Evolutionary conservation across 30 jellyfish, hydroid and myxozoan genomes (phyloP), one percentile per base, ranked within the genome.

Genomic region (Aurelia sp.): DNA sequence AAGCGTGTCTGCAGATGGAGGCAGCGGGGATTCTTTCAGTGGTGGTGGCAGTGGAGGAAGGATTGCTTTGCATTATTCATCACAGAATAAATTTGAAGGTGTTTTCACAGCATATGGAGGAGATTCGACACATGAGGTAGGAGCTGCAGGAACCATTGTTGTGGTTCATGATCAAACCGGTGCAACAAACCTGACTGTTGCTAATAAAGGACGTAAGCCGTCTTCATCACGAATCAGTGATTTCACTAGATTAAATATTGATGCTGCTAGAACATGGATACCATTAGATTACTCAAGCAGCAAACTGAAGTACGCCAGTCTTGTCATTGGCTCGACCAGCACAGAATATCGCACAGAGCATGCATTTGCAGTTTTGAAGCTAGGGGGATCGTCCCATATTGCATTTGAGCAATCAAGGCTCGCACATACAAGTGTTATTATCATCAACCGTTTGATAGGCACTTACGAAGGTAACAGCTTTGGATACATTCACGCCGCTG

Each of bases 11-110:
- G 87, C 78, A 0, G 64, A 73, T 31, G 93, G 93, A 1, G 93
- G 93, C 61, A 65, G 76, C 51, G 93, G 93, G 11, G 93, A 74
- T 52, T 16, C 76, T 50, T 40, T 62, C 52, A 73, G 87, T 50
- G 93, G 93, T 2, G 93, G 88, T 72, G 93, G 87, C 5, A 84
- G 93, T 84, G 93, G 93, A 3, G 93, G 93, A 6, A 19, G 93
- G 37, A 73, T 84, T 41, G 93, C 93, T 3, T 23, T 84, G 30
- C 93, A 84, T 73, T 82, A 22, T 41, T 50, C 82, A 19, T 6
- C 11, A 3, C 15, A n/a, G 53, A 72, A 66, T 67, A 61, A 35
- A 23, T 84, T 84, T 50, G 87, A 73, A 62, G 93, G 93, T 12
- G 47, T 51, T 23, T 0, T 84, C 27, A 52, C 62, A 2, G 88